phyloP scores from a whole-genome alignment of 2,113 vertebrate species.

The Ictalurus punctatus region DNA sequence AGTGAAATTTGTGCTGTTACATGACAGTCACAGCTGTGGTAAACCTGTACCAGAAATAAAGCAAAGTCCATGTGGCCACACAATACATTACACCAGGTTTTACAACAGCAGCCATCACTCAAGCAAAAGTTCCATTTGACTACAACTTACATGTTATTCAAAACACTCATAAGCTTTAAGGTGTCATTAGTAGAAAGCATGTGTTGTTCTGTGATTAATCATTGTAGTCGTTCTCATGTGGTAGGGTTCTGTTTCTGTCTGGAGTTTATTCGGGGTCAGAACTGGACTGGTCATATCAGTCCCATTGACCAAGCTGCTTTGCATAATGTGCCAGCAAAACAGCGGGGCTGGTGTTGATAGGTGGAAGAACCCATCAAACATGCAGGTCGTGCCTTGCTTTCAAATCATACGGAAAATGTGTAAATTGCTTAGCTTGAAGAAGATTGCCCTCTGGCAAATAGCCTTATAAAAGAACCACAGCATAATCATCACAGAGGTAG shows the following conservation, averaged over 20 bases:
- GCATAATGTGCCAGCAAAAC: conserved; percentile 12
- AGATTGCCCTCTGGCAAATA: neutral
- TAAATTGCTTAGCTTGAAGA: neutral
- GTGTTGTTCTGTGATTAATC: neutral
- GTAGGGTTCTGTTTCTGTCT: neutral
- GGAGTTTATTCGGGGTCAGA: conserved; percentile 17
- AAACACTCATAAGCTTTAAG: neutral
- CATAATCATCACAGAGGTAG: neutral
- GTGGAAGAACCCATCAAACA: neutral
- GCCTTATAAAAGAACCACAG: conserved; percentile 15
- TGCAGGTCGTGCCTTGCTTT: conserved; percentile 29
- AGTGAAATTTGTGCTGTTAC: neutral
- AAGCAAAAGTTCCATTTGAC: conserved; percentile 9
- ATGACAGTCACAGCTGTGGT: neutral
- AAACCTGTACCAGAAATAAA: neutral
- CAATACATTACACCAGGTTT: conserved; percentile 8
- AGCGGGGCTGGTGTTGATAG: neutral
- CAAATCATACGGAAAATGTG: conserved; percentile 49
- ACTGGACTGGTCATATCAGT: neutral
- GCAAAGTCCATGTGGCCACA: neutral
- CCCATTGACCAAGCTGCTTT: conserved; percentile 15
- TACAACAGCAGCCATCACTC: conserved; percentile 21
- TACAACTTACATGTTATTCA: neutral
- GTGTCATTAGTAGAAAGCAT: conserved; percentile 3
- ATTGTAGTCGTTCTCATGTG: neutral